Evolutionary conservation across 2,797 vertebrate genomes (phyloP).

Genomic region (Phoebastria nigripes): DNA sequence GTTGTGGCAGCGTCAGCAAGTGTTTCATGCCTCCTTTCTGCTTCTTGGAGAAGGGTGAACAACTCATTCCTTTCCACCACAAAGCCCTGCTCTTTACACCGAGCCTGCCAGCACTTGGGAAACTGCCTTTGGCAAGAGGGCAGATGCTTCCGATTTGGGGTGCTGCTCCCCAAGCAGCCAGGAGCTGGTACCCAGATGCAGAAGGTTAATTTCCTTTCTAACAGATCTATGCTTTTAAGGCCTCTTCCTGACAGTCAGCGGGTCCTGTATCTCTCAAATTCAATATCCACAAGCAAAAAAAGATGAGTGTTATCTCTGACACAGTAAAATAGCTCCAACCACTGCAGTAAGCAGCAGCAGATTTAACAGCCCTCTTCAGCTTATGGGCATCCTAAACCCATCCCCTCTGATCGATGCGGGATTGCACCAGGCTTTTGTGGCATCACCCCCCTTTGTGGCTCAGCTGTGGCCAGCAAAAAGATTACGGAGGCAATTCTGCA

Average conservation of each 20-base stretch:
- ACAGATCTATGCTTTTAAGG: not conserved
- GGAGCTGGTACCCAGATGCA: not conserved
- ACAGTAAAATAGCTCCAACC: not conserved
- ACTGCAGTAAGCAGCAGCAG: not conserved
- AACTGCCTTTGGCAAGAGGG: not conserved
- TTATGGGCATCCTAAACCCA: not conserved
- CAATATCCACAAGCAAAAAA: not conserved
- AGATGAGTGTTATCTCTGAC: not conserved
- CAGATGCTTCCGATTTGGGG: not conserved
- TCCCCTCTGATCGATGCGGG: not conserved
- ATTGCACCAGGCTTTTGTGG: not conserved
- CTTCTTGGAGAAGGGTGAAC: not conserved
- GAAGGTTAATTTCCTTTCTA: not conserved
- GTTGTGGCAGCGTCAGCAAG: not conserved
- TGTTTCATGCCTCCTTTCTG: not conserved
- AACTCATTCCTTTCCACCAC: not conserved
- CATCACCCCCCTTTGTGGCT: not conserved
- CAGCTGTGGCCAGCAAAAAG: not conserved
- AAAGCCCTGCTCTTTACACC: not conserved
- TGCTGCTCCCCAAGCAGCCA: not conserved
- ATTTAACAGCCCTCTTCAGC: not conserved
- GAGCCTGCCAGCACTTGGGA: not conserved
- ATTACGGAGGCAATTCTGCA: not conserved
- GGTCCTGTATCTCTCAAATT: not conserved
- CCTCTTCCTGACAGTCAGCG: not conserved